A percentile compares a stretch with the other conserved stretches of the same genome.
Conservation (phyloP, 2,113 vertebrate genomes). For the Pontoporia blainvillei region DNA sequence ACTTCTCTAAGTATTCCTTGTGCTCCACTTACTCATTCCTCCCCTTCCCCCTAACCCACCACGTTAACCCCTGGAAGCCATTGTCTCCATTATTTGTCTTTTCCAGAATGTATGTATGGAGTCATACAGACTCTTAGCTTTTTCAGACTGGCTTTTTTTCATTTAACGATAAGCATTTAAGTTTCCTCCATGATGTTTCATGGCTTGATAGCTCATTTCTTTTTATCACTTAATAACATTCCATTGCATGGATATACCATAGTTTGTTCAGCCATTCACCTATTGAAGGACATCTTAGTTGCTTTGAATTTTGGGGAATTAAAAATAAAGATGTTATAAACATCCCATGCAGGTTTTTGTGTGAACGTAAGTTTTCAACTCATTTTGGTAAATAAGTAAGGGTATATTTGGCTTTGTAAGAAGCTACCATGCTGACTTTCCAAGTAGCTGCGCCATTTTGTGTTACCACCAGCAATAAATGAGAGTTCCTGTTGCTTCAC, state of each 20-base stretch:
- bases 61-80: background rate
- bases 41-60: background rate
- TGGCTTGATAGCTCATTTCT: background rate
- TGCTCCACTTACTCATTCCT: background rate
- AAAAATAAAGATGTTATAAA: background rate
- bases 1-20: background rate
- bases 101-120: background rate
- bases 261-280: background rate
- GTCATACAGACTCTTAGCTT: background rate
- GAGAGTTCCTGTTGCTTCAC: background rate
- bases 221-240: background rate
- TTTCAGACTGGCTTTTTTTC: background rate
- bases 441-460: background rate
- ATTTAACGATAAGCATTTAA: background rate
- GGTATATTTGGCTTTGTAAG: background rate
- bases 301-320: background rate
- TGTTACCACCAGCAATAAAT: background rate
- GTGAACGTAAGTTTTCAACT: background rate
- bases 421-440: background rate
- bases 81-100: background rate
- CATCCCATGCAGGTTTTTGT: background rate
- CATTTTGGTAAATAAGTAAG: background rate
- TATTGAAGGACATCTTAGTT: background rate
- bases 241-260: background rate
- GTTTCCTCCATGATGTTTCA: background rate